Conservation (phyloP, 2,113 vertebrate genomes). For the Coptodon bakossiorum region DNA sequence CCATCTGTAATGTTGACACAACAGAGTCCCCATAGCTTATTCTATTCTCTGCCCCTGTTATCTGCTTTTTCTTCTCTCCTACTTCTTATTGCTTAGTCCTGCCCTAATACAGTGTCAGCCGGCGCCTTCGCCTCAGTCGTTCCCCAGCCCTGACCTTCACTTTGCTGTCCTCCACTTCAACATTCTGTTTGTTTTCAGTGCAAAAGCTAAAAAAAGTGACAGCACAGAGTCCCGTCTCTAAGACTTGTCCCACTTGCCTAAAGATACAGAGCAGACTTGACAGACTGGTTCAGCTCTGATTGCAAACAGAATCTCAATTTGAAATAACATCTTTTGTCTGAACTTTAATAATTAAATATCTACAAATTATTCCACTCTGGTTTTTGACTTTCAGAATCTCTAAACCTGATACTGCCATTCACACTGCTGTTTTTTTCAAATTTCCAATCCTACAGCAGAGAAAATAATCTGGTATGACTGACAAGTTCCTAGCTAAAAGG, state of each 20-base stretch:
- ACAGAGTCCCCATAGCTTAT: neutral
- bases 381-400: neutral
- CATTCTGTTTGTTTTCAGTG: neutral
- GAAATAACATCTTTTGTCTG: neutral
- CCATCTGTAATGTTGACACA: neutral
- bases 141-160: neutral
- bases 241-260: neutral
- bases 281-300: neutral
- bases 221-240: neutral
- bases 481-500: neutral
- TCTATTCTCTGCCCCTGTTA: neutral
- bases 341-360: constrained; percentile 23
- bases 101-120: neutral
- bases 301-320: neutral
- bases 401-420: neutral
- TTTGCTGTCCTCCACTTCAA: neutral
- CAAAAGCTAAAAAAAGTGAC: neutral
- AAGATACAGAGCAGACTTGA: neutral
- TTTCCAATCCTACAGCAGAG: neutral
- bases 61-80: neutral
- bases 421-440: neutral
- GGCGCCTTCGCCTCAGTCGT: neutral
- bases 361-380: neutral
- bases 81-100: neutral
- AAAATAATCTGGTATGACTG: constrained; percentile 20